Evolutionary conservation across 2,888 invertebrate species (phyloP), one percentile per base, ranked within the genome.

Genomic region (Ligdia adustata): DNA sequence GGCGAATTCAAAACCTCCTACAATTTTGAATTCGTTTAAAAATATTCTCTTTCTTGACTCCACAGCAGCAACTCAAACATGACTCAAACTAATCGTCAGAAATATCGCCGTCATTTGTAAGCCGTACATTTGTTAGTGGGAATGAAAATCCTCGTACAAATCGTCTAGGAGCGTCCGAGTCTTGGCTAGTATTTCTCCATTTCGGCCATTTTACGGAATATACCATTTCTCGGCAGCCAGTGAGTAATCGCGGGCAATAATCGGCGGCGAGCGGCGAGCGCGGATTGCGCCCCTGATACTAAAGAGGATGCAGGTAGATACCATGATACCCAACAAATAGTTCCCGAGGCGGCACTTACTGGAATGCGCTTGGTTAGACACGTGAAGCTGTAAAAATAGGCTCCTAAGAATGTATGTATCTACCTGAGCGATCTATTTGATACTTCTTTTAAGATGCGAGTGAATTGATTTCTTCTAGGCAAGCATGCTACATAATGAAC

Each of bases 241-340:
- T 39, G 45, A 46, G 45, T 29, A 16, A 46, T 46, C 45, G 46
- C 15, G 9, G n/a, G 7, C 16, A 29, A 46, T 46, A 46, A 46
- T 46, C 40, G 46, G n/a, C 14, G 7, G 24, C 7, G 35, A 32
- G 45, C 14, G 14, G 27, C 7, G 27, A 13, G 24, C 15, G 6
- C 28, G 27, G 28, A 35, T 24, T 26, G 35, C 26, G 35, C 18
- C 12, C n/a, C 14, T n/a, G n/a, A n/a, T n/a, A n/a, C n/a, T n/a
- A n/a, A n/a, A 16, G 22, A 22, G 18, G 16, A 1, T 9, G 22
- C 2, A 7, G 13, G 9, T 13, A 13, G 22, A 32, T 7, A 18
- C 7, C 1, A 3, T n/a, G n/a, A n/a, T n/a, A n/a, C n/a, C n/a
- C n/a, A n/a, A n/a, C n/a, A 24, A 22, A 44, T 32, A 2, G 16